Conservation (phyloP, 2,888 invertebrate genomes). For the Halictus ligatus region DNA sequence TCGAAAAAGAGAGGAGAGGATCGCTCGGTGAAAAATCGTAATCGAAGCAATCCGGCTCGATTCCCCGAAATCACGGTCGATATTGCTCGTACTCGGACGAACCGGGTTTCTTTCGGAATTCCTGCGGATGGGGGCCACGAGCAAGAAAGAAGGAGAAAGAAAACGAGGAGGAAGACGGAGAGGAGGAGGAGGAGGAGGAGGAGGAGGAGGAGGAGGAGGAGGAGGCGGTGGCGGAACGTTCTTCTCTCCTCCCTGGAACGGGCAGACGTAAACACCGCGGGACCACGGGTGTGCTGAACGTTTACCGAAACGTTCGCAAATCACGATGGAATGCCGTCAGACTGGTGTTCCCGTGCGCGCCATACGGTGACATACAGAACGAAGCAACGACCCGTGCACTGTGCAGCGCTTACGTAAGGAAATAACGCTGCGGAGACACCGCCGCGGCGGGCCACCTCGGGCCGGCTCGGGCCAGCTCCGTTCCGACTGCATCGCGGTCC, state of each 20-base stretch:
- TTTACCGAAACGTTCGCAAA: conserved; percentile 82
- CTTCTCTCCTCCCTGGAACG: conserved; percentile 39
- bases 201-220: neutral
- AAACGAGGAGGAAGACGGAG: neutral
- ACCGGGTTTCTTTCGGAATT: conserved; percentile 29
- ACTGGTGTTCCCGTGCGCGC: conserved; percentile 77
- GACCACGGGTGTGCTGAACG: conserved; percentile 74
- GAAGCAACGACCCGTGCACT: conserved; percentile 74
- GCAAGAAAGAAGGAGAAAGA: neutral
- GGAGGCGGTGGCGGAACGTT: conserved; percentile 14
- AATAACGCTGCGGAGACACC: conserved; percentile 64
- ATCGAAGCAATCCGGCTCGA: conserved; percentile 26
- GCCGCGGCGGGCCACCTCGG: conserved; percentile 18
- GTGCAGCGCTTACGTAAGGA: conserved; percentile 78
- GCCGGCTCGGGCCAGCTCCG: conserved; percentile 45
- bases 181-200: neutral
- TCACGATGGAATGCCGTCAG: conserved; percentile 82
- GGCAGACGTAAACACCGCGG: conserved; percentile 75
- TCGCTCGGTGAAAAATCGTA: conserved; percentile 29
- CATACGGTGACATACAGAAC: conserved; percentile 79
- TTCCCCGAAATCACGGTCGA: conserved; percentile 38
- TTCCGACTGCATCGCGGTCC: conserved; percentile 26
- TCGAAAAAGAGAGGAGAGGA: conserved; percentile 15
- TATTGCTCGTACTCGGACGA: conserved; percentile 23
- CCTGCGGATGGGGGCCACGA: conserved; percentile 8